These are phyloP conservation scores for Taenaris catops DNA, from an alignment of 2,888 invertebrate species.

Conservation along the genomic window DNA sequence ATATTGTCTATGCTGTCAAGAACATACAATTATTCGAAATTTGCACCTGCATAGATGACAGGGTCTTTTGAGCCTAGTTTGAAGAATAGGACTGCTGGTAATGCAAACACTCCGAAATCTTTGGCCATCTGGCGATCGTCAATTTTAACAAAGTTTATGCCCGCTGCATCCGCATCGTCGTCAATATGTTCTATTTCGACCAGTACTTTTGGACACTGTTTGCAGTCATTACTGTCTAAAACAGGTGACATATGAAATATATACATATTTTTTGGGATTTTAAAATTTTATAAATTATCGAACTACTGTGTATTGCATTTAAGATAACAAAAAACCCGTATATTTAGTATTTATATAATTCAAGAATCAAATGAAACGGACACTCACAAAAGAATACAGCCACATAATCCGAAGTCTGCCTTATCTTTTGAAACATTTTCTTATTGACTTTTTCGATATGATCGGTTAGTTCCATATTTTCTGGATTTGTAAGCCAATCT, in stretches of 20 bases:
- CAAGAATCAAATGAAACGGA: too few species aligned
- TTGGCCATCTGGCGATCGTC: constrained; percentile 93
- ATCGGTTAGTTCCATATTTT: constrained; percentile 96
- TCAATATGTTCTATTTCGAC: constrained; percentile 95
- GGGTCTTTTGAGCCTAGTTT: constrained; percentile 93
- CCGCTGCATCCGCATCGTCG: constrained; percentile 93
- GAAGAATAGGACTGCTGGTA: constrained; percentile 95
- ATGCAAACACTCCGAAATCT: constrained; percentile 92
- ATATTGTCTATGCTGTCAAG: too few species aligned
- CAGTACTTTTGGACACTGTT: constrained; percentile 93
- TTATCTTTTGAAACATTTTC: constrained; percentile 96
- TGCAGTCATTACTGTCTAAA: constrained; percentile 96
- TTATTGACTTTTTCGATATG: constrained; percentile 94
- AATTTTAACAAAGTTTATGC: constrained; percentile 95
- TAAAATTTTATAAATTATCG: too few species aligned
- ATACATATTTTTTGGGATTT: constrained; percentile 37
- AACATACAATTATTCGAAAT: too few species aligned
- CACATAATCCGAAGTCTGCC: constrained; percentile 92
- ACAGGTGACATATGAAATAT: constrained; percentile 74
- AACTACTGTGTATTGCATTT: too few species aligned
- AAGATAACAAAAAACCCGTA: too few species aligned
- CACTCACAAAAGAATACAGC: constrained; percentile 96
- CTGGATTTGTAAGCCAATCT: constrained; percentile 95
- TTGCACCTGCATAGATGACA: constrained; percentile 93
- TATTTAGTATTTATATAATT: too few species aligned